Evolutionary conservation across 2,113 vertebrate genomes (phyloP).

Genomic region (Thamnaconus septentrionalis): DNA sequence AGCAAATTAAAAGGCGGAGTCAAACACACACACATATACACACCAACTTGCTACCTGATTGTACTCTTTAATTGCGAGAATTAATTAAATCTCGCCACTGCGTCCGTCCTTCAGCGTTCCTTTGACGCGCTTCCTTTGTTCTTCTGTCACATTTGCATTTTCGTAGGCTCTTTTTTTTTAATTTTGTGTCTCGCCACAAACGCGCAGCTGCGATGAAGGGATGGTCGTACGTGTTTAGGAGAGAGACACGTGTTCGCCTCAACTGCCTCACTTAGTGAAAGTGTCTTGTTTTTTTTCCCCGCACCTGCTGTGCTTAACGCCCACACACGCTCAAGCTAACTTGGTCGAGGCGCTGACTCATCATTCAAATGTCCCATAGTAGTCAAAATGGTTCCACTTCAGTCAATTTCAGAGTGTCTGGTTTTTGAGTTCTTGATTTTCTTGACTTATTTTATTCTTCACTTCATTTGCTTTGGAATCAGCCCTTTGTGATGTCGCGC

Average conservation of each 20-base stretch:
- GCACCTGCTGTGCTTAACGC: slow-evolving; percentile 19
- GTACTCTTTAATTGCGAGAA: slow-evolving; percentile 16
- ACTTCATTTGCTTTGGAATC: too few relatives aligned
- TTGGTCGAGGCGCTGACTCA: too few relatives aligned
- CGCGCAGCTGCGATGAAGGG: slow-evolving; percentile 17
- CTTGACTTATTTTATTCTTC: too few relatives aligned
- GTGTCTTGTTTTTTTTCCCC: slow-evolving; percentile 15
- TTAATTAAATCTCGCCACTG: slow-evolving; percentile 18
- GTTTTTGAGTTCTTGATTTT: too few relatives aligned
- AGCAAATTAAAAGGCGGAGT: neutral
- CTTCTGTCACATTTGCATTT: slow-evolving; percentile 24
- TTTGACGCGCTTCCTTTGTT: slow-evolving; percentile 17
- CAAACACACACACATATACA: neutral
- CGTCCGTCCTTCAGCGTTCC: neutral
- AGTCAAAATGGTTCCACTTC: too few relatives aligned
- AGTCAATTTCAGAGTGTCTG: too few relatives aligned
- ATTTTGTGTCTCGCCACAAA: neutral
- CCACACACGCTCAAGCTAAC: neutral
- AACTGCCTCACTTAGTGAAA: slow-evolving; percentile 1
- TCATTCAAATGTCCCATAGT: too few relatives aligned
- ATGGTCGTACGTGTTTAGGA: slow-evolving; percentile 20
- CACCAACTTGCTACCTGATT: neutral
- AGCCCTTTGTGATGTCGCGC: too few relatives aligned
- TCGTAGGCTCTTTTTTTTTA: neutral
- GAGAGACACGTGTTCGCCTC: slow-evolving; percentile 6